Conservation (phyloP, 2,888 invertebrate genomes). For the Emmelina monodactyla region DNA sequence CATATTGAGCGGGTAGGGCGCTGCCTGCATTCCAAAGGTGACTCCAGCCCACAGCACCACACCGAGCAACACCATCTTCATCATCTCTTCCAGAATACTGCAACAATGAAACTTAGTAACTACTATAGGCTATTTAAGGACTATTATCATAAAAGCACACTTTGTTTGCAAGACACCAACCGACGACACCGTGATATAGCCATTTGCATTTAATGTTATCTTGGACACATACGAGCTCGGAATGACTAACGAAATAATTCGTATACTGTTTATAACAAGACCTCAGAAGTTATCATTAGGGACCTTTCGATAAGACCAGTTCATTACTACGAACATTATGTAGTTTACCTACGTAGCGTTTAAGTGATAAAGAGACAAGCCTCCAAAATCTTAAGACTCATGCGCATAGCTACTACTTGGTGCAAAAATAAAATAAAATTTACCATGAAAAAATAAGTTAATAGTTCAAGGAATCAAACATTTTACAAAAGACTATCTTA, state of each 20-base stretch:
- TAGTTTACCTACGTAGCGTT: too few species aligned
- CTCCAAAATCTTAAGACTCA: too few species aligned
- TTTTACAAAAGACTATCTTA: too few species aligned
- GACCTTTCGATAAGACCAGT: slow-evolving; percentile 34
- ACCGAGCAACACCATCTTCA: slow-evolving; percentile 52
- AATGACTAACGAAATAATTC: slow-evolving; percentile 31
- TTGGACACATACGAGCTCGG: slow-evolving; percentile 19
- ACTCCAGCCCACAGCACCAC: slow-evolving; percentile 55
- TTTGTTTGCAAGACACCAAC: slow-evolving; percentile 22
- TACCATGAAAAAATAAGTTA: too few species aligned
- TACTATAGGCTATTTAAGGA: background rate
- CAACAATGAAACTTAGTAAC: slow-evolving; percentile 28
- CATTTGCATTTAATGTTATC: background rate
- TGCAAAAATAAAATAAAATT: too few species aligned
- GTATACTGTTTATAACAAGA: slow-evolving; percentile 40
- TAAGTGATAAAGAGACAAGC: too few species aligned
- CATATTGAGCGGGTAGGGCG: slow-evolving; percentile 52
- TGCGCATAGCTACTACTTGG: too few species aligned
- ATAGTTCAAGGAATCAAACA: too few species aligned
- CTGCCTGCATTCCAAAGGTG: slow-evolving; percentile 48
- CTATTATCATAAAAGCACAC: background rate
- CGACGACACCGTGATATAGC: slow-evolving; percentile 21
- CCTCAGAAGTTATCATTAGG: slow-evolving; percentile 31
- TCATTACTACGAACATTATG: too few species aligned
- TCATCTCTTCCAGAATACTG: slow-evolving; percentile 61